Percentiles rank a stretch among this genome's conserved stretches.
Evolutionary conservation across 2,888 invertebrate genomes (phyloP).

Genomic region (Ctena decussata): DNA sequence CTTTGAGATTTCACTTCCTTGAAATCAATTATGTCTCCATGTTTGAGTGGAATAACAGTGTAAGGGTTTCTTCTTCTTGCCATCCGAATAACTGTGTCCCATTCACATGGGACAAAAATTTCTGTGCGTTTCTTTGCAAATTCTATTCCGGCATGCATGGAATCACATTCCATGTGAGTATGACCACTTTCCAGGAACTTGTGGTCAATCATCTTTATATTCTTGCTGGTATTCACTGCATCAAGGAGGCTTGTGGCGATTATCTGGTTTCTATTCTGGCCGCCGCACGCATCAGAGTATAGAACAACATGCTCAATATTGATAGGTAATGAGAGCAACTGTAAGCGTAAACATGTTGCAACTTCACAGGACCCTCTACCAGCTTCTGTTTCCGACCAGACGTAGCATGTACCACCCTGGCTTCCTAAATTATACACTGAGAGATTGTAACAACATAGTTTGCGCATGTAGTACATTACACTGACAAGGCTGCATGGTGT

Average conservation of each 20-base stretch:
- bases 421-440: constrained; percentile 31
- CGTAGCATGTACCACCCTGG: constrained; percentile 27
- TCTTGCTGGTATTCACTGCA: constrained; percentile 19
- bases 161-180: constrained; percentile 57
- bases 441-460: constrained; percentile 50
- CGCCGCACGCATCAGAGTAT: constrained; percentile 49
- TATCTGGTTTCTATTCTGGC: constrained; percentile 47
- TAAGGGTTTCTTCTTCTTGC: constrained; percentile 39
- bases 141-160: constrained; percentile 47
- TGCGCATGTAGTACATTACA: constrained; percentile 30
- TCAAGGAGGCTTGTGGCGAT: constrained; percentile 34
- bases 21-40: constrained; percentile 17
- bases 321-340: constrained; percentile 21
- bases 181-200: constrained; percentile 54
- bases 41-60: constrained; percentile 25
- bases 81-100: constrained; percentile 39
- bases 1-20: not conserved
- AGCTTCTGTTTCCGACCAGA: constrained; percentile 45
- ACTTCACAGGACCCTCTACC: constrained; percentile 42
- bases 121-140: constrained; percentile 43
- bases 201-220: constrained; percentile 36
- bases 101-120: constrained; percentile 43
- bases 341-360: constrained; percentile 40
- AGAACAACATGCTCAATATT: constrained; percentile 37
- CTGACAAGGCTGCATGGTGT: constrained; percentile 38